phyloP scores from a whole-genome alignment of 1,140 invertebrate species.

The Leucophenga varia region DNA sequence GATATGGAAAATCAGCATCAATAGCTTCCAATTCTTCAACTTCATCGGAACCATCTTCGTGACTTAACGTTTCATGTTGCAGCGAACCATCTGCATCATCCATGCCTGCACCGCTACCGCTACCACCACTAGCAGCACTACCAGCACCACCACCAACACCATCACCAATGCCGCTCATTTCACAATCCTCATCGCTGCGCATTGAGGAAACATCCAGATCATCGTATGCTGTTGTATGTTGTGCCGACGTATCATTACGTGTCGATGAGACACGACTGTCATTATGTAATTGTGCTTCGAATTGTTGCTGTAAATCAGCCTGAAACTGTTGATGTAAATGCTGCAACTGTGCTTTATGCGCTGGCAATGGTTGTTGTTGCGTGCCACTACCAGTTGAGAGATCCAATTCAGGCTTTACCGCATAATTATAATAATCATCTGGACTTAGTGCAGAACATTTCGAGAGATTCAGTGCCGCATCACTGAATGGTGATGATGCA shows the following conservation, averaged over 20 bases:
- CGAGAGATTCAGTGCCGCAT: constrained; percentile 43
- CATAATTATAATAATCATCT: constrained; percentile 40
- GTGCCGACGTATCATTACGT: constrained; percentile 31
- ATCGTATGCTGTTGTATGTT: constrained; percentile 30
- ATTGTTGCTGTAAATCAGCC: too few species aligned
- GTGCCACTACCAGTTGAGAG: constrained; percentile 25
- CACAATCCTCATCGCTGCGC: too few species aligned
- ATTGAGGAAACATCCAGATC: constrained; percentile 44
- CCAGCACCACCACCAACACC: too few species aligned
- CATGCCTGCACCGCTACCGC: too few species aligned
- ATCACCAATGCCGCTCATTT: too few species aligned
- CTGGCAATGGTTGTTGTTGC: constrained; percentile 34
- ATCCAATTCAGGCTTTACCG: constrained; percentile 48
- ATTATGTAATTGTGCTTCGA: constrained; percentile 22
- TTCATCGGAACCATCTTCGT: constrained; percentile 36
- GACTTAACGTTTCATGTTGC: constrained; percentile 12
- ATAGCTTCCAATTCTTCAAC: constrained; percentile 51
- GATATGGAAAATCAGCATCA: constrained; percentile 53
- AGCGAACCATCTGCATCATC: constrained; percentile 24
- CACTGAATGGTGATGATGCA: constrained; percentile 30
- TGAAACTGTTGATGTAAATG: constrained; percentile 5
- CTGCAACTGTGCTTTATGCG: constrained; percentile 31
- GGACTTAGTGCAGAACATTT: constrained; percentile 34
- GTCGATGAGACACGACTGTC: constrained; percentile 50
- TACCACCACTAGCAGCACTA: too few species aligned